Base-by-base conservation (phyloP, 2,888 invertebrate genomes). In the Stratiomys singularior region DNA sequence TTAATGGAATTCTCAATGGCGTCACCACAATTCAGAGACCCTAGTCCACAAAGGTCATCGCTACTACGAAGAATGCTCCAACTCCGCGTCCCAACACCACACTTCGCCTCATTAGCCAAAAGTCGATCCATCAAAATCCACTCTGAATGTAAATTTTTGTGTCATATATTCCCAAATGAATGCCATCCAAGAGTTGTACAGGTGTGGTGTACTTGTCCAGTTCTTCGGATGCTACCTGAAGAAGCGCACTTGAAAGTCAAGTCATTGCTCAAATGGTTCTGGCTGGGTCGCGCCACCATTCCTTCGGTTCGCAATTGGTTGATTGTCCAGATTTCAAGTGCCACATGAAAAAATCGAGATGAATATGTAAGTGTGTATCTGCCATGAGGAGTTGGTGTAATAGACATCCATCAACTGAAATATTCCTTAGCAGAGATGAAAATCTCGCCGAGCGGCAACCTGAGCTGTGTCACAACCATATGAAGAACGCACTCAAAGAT, bases 81-180 rank as follows among this genome's bases (percentile, higher is more conserved):
- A 9, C 37, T 37, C 37, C 18, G 13, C 74, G n/a, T 18, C 21
- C 52, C 15, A 30, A 47, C 74, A 58, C 60, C 46, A 28, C 56
- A 1, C 58, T 37, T 37, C 37, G 71, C 52, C 74, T 74, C 74
- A 74, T 74, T 76, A 76, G 47, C 58, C 44, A 23, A 76, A 76
- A 64, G 64, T 76, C 76, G 58, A 79, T 79, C 78, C 79, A 79
- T 79, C 79, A 79, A 79, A 77, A 77, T 72, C 52, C 78, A 79
- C 74, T 78, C 76, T 72, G 66, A 78, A 78, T 78, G 78, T 79
- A 78, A 79, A 78, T 79, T 79, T 72, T 56, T 78, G 60, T 79
- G 78, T 79, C 79, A 79, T 76, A 79, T 60, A 77, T 64, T 79
- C 52, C 77, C 79, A 52, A 74, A 71, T 76, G 78, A 64, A 63